A percentile compares a stretch with the other conserved stretches of the same genome.
Conservation (phyloP, 2,797 vertebrate species). For the Brachymystax lenok region DNA sequence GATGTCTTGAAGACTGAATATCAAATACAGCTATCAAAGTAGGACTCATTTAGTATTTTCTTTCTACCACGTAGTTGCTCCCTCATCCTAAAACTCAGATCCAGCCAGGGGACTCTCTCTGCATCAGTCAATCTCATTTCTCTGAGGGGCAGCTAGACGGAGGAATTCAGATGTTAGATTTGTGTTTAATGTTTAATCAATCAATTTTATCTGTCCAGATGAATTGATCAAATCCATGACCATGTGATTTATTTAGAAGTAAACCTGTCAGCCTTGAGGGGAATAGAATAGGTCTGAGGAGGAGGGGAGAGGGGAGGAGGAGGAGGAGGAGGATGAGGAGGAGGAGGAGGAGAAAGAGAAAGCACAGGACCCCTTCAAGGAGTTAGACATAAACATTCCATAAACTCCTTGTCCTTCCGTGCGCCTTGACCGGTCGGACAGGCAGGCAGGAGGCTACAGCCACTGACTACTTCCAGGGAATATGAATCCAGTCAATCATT, state of each 20-base stretch:
- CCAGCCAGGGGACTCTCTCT: neutral
- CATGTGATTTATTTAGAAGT: slow-evolving; percentile 43
- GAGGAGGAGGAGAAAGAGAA: neutral
- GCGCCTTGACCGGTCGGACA: neutral
- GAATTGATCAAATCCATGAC: slow-evolving; percentile 41
- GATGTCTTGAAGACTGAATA: slow-evolving; percentile 5
- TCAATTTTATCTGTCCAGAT: slow-evolving; percentile 42
- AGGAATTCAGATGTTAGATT: slow-evolving; percentile 3
- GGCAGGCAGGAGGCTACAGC: no score
- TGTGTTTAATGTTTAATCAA: slow-evolving; percentile 53
- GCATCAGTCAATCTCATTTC: slow-evolving; percentile 1
- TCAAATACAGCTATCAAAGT: neutral
- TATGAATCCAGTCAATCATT: slow-evolving; percentile 1
- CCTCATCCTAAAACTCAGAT: neutral
- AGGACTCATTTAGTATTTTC: slow-evolving; percentile 1
- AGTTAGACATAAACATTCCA: slow-evolving; percentile 6
- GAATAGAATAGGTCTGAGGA: slow-evolving; percentile 19
- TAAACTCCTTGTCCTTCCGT: slow-evolving; percentile 12
- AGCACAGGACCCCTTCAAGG: neutral
- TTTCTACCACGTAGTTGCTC: neutral
- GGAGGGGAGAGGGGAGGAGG: no score
- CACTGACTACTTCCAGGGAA: neutral
- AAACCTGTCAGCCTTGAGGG: slow-evolving; percentile 51
- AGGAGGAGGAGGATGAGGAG: no score
- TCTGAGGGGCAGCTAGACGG: neutral